Evolutionary conservation across 2,113 vertebrate species (phyloP).

Genomic region (Carollia perspicillata): DNA sequence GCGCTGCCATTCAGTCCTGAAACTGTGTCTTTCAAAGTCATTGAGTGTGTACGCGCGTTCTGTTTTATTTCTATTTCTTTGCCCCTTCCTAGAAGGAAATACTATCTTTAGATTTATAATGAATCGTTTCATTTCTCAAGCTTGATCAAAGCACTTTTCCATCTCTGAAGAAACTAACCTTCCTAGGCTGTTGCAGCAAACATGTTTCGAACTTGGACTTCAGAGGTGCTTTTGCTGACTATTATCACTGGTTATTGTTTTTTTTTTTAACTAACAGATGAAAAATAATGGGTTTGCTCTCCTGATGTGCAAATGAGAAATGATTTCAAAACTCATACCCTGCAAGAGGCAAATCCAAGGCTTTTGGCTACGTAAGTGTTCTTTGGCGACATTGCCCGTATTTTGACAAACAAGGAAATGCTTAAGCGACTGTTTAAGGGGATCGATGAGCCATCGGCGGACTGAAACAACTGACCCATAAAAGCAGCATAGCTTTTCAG

Average conservation of each 20-base stretch:
- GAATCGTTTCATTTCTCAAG: constrained; percentile 16
- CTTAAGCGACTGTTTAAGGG: constrained; percentile 53
- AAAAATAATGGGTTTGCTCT: not conserved
- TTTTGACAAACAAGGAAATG: constrained; percentile 46
- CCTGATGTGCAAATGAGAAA: not conserved
- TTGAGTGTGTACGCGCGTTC: not conserved
- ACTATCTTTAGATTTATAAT: not conserved
- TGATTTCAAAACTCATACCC: not conserved
- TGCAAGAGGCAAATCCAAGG: not conserved
- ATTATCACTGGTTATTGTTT: not conserved
- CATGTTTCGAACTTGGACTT: not conserved
- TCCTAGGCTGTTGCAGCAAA: not conserved
- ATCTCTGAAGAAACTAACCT: not conserved
- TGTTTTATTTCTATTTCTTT: constrained; percentile 10
- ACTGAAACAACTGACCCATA: constrained; percentile 42
- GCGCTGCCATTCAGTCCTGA: constrained; percentile 46
- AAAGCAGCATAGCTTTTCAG: constrained; percentile 19
- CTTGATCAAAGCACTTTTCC: constrained; percentile 9
- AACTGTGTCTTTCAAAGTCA: not conserved
- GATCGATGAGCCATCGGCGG: constrained; percentile 54
- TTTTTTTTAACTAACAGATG: not conserved
- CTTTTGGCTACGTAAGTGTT: not conserved
- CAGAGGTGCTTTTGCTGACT: not conserved
- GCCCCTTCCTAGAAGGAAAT: not conserved
- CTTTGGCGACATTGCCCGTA: not conserved